phyloP scores from a whole-genome alignment of 2,797 vertebrate genomes.

The Euphonia xanthogaster region DNA sequence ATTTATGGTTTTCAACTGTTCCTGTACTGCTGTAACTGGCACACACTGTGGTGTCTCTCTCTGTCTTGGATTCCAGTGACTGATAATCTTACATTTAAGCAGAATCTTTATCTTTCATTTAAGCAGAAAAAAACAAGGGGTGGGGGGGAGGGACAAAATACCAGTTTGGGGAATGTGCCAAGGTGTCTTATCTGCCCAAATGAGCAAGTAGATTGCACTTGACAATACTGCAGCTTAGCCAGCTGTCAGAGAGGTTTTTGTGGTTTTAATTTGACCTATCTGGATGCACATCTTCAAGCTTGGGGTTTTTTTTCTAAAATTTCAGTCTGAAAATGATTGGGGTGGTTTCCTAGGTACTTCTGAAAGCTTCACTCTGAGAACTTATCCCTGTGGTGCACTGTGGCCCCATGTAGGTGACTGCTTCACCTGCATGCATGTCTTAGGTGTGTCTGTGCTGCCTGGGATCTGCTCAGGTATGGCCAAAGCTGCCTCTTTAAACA shows the following conservation, averaged over 20 bases:
- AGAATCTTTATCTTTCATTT: not conserved
- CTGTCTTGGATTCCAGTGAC: not conserved
- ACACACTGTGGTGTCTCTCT: not conserved
- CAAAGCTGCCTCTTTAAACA: not conserved
- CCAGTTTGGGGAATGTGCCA: not conserved
- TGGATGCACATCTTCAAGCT: not conserved
- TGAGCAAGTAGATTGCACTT: not conserved
- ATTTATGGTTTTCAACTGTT: not conserved
- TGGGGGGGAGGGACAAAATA: rapidly evolving
- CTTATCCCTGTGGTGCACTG: rapidly evolving
- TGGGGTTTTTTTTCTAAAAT: not conserved
- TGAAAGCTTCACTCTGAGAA: not conserved
- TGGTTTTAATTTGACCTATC: not conserved
- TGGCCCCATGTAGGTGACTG: rapidly evolving
- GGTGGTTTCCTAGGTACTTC: not conserved
- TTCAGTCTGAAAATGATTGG: not conserved
- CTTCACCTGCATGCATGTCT: not conserved
- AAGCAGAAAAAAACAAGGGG: not conserved
- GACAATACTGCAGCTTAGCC: not conserved
- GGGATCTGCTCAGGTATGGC: not conserved
- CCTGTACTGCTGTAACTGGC: not conserved
- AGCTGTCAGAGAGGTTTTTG: not conserved
- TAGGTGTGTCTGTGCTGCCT: not conserved
- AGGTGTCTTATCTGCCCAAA: not conserved
- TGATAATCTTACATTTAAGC: not conserved